phyloP scores from a whole-genome alignment of 1,140 invertebrate genomes.

The Glomeris maerens region DNA sequence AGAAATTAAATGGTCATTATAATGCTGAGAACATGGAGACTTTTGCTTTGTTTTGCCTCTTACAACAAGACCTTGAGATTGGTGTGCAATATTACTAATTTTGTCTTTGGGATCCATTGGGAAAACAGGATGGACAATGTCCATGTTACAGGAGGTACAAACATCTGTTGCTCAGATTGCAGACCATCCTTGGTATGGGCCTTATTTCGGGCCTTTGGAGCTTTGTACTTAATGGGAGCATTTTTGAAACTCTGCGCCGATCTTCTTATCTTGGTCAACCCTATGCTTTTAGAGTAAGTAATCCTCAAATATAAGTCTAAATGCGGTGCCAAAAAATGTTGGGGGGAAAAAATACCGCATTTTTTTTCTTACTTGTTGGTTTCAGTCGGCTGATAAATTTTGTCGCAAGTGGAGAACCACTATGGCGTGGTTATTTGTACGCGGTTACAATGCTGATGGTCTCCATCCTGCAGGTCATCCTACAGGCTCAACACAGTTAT shows the following conservation, averaged over 20 bases:
- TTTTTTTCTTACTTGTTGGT: conserved; percentile 2
- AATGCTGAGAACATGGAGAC: too few species aligned
- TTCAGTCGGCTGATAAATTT: conserved; percentile 40
- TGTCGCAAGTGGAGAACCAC: conserved; percentile 40
- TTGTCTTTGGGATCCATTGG: too few species aligned
- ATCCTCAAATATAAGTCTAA: neutral
- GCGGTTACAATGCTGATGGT: conserved; percentile 36
- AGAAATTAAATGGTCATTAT: too few species aligned
- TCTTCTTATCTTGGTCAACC: conserved; percentile 71
- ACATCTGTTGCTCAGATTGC: too few species aligned
- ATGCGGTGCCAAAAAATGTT: too few species aligned
- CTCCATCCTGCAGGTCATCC: neutral
- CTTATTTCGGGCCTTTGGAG: conserved; percentile 53
- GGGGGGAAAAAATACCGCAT: too few species aligned
- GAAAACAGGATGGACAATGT: too few species aligned
- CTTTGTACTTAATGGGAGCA: conserved; percentile 64
- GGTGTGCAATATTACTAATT: too few species aligned
- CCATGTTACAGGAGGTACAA: too few species aligned
- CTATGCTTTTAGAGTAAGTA: conserved; percentile 51
- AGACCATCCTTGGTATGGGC: conserved; percentile 30
- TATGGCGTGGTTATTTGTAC: conserved; percentile 80
- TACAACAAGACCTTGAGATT: too few species aligned
- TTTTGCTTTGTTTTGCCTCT: too few species aligned
- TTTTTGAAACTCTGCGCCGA: conserved; percentile 67
- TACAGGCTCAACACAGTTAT: neutral